phyloP scores from a whole-genome alignment of 2,113 vertebrate species.

The Taxidea taxus region DNA sequence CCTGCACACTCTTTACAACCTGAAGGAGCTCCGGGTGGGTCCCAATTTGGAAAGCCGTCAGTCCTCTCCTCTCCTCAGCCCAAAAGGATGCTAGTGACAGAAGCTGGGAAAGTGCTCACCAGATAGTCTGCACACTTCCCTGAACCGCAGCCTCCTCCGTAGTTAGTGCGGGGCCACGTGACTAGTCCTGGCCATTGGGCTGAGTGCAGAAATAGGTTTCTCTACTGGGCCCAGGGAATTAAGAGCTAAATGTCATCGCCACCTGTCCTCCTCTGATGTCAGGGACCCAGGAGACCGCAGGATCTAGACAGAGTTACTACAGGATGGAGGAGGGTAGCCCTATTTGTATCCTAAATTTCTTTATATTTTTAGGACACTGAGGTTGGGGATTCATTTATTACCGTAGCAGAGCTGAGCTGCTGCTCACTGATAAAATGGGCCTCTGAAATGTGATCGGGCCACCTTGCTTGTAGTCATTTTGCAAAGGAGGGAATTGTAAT shows the following conservation, averaged over 20 bases:
- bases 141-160: neutral
- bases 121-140: fast-evolving
- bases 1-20: neutral
- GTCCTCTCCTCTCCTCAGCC: neutral
- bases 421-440: neutral
- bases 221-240: neutral
- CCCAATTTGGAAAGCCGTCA: neutral
- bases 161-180: neutral
- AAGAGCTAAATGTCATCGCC: neutral
- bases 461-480: neutral
- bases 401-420: neutral
- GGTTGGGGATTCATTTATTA: neutral
- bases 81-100: neutral
- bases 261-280: neutral
- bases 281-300: neutral
- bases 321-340: neutral
- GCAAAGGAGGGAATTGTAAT: neutral
- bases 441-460: neutral
- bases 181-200: neutral
- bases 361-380: neutral
- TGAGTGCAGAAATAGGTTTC: neutral
- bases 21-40: neutral
- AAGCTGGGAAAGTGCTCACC: too few species aligned
- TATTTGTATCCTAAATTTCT: neutral
- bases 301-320: neutral